Conservation (phyloP, 2,888 invertebrate genomes). For the Ormia ochracea region DNA sequence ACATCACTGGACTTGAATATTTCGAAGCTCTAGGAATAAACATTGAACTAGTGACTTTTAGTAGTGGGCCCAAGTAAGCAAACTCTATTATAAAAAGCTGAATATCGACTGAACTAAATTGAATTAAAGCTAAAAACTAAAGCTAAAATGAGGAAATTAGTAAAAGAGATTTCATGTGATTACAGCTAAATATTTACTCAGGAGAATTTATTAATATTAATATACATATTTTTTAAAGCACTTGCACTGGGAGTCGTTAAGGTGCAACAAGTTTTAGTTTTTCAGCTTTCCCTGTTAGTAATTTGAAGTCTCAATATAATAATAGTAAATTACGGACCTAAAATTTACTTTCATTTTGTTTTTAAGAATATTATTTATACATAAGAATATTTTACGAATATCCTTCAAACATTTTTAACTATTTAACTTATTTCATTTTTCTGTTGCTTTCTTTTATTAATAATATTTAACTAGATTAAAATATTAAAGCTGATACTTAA, state of each 20-base stretch:
- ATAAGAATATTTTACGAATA: too few species aligned
- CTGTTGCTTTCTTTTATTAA: conserved; percentile 20
- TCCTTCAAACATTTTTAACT: background rate
- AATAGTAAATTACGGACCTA: conserved; percentile 24
- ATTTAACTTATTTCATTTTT: background rate
- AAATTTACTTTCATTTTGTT: conserved; percentile 6
- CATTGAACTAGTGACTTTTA: background rate
- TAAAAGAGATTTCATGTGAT: conserved; percentile 66
- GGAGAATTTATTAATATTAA: too few species aligned
- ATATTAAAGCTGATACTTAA: conserved; percentile 76
- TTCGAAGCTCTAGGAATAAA: too few species aligned
- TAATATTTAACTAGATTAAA: conserved; percentile 67
- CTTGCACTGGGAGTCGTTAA: background rate
- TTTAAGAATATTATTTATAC: conserved; percentile 1
- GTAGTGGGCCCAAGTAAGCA: background rate
- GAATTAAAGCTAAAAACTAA: conserved; percentile 24
- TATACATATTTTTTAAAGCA: background rate
- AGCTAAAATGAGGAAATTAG: conserved; percentile 11
- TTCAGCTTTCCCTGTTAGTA: background rate
- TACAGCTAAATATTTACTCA: conserved; percentile 6
- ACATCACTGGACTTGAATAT: too few species aligned
- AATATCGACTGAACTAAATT: background rate
- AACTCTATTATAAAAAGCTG: background rate
- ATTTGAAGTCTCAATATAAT: background rate
- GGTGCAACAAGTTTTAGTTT: conserved; percentile 30